Evolutionary conservation across 2,113 vertebrate genomes (phyloP).

Genomic region (Verasper variegatus): DNA sequence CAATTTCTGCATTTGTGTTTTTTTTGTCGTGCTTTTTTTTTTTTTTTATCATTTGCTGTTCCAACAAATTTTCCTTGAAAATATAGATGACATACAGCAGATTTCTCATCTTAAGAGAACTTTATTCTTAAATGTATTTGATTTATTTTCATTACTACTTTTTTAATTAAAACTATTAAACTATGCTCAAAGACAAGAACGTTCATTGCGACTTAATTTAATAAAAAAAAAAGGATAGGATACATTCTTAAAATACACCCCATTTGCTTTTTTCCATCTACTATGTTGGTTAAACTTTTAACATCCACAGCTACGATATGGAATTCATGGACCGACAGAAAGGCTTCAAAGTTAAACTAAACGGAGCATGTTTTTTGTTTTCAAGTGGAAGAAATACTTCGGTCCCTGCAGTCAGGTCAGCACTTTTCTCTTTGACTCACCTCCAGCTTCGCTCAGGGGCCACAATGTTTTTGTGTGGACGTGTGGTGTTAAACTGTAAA

Average conservation of each 20-base stretch:
- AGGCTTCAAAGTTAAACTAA: constrained; percentile 28
- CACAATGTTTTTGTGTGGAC: constrained; percentile 43
- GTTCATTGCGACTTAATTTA: neutral
- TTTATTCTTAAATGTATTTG: too few species aligned
- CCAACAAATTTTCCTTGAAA: too few species aligned
- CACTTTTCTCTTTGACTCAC: constrained; percentile 59
- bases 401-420: constrained; percentile 51
- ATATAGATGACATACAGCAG: too few species aligned
- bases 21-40: too few species aligned
- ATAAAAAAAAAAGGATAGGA: neutral
- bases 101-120: too few species aligned
- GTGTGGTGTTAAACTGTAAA: constrained; percentile 74
- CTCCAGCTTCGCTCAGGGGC: constrained; percentile 51
- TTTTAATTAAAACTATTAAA: neutral
- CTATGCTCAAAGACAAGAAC: neutral
- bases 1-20: too few species aligned
- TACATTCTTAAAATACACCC: too few species aligned
- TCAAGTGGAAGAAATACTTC: constrained; percentile 45
- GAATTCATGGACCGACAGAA: neutral
- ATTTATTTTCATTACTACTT: too few species aligned
- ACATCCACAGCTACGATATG: neutral
- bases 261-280: neutral
- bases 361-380: neutral
- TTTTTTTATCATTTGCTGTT: too few species aligned
- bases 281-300: neutral